Evolutionary conservation across 1,140 invertebrate genomes (phyloP), one percentile per base, ranked within the genome.

Genomic region (Heliconius melpomene): DNA sequence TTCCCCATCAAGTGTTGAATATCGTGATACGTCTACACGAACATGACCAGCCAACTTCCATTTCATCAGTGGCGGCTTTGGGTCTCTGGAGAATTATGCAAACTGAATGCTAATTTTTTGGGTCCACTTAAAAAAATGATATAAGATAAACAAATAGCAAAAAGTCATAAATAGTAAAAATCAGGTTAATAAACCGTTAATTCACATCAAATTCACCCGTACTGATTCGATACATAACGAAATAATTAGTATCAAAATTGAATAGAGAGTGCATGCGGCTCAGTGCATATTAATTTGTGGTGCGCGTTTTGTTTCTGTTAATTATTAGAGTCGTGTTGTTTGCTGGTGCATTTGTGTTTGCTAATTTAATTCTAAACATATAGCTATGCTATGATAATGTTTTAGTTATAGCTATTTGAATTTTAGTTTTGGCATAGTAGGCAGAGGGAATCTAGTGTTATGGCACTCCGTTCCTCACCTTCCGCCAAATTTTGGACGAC

Each of bases 231-330:
- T 66, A 66, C 60, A 66, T 29, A 66, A 16, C 60, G 26, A 13
- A 66, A 26, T 29, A 66, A 66, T 66, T 66, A 66, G 60, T 66
- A 60, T 66, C 60, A 66, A 66, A 66, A 66, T 66, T 66, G 60
- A 66, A 66, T 66, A 66, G 23, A 66, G 60, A 66, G 60, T 66
- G 5, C 6, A 16, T 66, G 9, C 60, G 26, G 23, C 60, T 66
- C 60, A 66, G 26, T 66, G 60, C 60, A 7, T 66, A 66, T 66
- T 66, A 66, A 66, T 66, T 66, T 66, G 60, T 66, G 60, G 60
- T 1, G 60, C 3, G 11, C 60, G 60, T 66, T 66, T 66, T 66
- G 60, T 66, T 66, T 66, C 60, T 66, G 60, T 66, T 66, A 66
- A 66, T 66, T 66, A 66, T 66, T 66, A 29, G 60, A 66, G 60